phyloP scores from a whole-genome alignment of 1,140 invertebrate genomes.

The Glossosoma conforme region DNA sequence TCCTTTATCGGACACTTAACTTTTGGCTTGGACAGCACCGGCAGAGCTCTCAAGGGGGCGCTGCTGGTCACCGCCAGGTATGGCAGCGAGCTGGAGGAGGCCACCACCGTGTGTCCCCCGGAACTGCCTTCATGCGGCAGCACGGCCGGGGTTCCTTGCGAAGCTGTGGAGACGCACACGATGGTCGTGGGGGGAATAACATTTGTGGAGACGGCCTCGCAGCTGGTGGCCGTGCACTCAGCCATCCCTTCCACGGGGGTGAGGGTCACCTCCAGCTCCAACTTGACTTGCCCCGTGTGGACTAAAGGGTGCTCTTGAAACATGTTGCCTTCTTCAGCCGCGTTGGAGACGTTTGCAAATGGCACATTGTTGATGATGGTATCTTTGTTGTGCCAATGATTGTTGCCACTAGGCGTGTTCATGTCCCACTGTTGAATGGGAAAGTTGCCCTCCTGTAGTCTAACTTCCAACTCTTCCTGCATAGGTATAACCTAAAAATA shows the following conservation, averaged over 20 bases:
- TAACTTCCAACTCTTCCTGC: conserved; percentile 50
- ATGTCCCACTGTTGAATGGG: conserved; percentile 38
- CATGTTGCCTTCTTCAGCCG: background rate
- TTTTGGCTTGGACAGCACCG: conserved; percentile 20
- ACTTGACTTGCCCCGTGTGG: conserved; percentile 39
- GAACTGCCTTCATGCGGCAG: conserved; percentile 8
- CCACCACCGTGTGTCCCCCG: conserved; percentile 7
- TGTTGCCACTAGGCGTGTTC: conserved; percentile 31
- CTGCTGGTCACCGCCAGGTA: conserved; percentile 19
- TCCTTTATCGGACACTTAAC: conserved; percentile 20
- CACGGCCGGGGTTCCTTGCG: conserved; percentile 22
- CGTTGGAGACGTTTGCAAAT: background rate
- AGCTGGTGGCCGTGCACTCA: conserved; percentile 25
- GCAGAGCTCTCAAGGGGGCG: conserved; percentile 8
- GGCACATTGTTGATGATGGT: background rate
- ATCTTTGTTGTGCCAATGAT: conserved; percentile 9
- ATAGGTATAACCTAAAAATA: conserved; percentile 48
- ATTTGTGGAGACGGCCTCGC: conserved; percentile 35
- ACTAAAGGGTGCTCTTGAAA: conserved; percentile 14
- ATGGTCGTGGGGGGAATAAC: conserved; percentile 51
- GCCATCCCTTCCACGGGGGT: conserved; percentile 36
- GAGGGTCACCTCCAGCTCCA: conserved; percentile 51
- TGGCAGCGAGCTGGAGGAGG: conserved; percentile 16
- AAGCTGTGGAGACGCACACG: conserved; percentile 46
- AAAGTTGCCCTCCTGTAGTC: conserved; percentile 45